Conservation (phyloP, 2,113 vertebrate genomes). For the Ammodytes dubius region DNA sequence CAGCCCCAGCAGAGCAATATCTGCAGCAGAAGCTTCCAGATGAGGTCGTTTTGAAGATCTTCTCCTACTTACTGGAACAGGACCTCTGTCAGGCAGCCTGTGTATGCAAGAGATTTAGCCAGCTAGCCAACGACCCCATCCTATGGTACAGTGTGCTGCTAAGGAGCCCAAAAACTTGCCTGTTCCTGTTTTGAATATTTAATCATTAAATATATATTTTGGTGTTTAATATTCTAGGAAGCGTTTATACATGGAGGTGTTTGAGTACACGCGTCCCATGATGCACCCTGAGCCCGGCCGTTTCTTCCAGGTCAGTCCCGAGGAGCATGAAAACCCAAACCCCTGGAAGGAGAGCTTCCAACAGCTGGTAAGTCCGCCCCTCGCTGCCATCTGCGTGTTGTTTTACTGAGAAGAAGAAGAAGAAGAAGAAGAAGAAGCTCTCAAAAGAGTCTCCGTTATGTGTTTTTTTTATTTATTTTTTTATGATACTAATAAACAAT, state of each 20-base stretch:
- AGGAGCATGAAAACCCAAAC: conserved; percentile 98
- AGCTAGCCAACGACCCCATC: conserved; percentile 98
- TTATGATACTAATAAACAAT: background rate
- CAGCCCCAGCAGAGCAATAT: conserved; percentile 98
- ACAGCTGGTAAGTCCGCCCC: conserved; percentile 89
- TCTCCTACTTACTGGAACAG: conserved; percentile 98
- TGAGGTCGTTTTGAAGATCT: conserved; percentile 99
- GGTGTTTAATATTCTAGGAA: conserved; percentile 86
- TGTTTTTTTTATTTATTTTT: background rate
- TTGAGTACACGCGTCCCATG: conserved; percentile 99
- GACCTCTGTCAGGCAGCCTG: conserved; percentile 99
- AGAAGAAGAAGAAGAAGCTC: background rate
- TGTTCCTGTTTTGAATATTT: background rate
- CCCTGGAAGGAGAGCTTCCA: conserved; percentile 99
- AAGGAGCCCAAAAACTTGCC: background rate
- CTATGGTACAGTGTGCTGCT: conserved; percentile 91
- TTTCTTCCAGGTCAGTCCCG: conserved; percentile 98
- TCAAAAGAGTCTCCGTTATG: background rate
- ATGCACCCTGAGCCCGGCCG: conserved; percentile 99
- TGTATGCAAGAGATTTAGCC: conserved; percentile 99
- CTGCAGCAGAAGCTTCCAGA: conserved; percentile 99
- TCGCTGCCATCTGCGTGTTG: background rate
- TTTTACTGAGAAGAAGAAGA: background rate
- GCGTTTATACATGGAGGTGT: conserved; percentile 99
- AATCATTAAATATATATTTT: background rate